Percentiles rank a stretch among this genome's conserved stretches.
Conservation (phyloP, 2,888 invertebrate species). For the Ochropleura leucogaster region DNA sequence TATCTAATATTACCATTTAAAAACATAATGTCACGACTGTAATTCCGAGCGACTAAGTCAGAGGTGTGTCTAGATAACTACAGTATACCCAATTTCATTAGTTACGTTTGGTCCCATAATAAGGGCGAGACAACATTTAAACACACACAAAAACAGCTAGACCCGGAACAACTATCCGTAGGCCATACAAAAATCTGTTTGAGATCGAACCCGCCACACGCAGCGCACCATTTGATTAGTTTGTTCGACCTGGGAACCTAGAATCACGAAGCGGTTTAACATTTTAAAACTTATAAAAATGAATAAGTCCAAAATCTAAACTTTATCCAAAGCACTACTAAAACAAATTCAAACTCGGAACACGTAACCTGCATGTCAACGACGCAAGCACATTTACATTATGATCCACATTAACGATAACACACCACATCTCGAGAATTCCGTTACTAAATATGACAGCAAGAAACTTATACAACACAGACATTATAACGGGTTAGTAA, state of each 20-base stretch:
- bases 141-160: too few species aligned
- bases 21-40: neutral
- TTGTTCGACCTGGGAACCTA: neutral
- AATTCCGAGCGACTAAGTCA: neutral
- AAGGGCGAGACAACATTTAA: neutral
- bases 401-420: conserved; percentile 57
- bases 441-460: conserved; percentile 67
- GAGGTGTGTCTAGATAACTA: neutral
- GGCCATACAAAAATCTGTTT: too few species aligned
- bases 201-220: too few species aligned
- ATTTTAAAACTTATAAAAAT: neutral
- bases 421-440: conserved; percentile 45
- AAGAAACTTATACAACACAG: conserved; percentile 58
- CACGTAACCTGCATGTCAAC: conserved; percentile 32
- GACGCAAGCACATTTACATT: conserved; percentile 30
- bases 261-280: neutral
- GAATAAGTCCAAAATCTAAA: neutral
- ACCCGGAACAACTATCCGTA: too few species aligned
- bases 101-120: neutral
- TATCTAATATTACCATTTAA: neutral
- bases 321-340: neutral
- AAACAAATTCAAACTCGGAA: conserved; percentile 9
- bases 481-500: conserved; percentile 66
- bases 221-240: neutral
- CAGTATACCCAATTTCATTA: neutral